A percentile compares a stretch with the other conserved stretches of the same genome.
These are phyloP conservation scores for Aplodontia rufa DNA, from an alignment of 2,113 vertebrate genomes.

Conservation along the genomic window DNA sequence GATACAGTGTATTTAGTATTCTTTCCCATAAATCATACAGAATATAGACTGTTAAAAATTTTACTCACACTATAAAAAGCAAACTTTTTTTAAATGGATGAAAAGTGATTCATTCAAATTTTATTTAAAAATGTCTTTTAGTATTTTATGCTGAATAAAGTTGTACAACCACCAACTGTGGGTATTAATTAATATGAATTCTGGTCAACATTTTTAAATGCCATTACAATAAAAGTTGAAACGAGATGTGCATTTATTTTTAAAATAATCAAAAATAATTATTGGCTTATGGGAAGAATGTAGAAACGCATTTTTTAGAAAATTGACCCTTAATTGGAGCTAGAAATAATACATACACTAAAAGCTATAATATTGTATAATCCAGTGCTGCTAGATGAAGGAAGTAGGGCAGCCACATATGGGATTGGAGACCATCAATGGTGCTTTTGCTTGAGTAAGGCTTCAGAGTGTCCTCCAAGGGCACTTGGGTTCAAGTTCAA, in stretches of 20 bases:
- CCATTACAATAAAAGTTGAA: slow-evolving; percentile 2
- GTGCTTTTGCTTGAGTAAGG: rapidly evolving
- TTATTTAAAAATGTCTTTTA: not conserved
- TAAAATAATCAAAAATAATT: not conserved
- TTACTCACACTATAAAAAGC: not conserved
- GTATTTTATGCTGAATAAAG: not conserved
- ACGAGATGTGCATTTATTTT: not conserved
- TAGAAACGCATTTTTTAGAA: not conserved
- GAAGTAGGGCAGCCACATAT: not conserved
- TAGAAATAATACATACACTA: not conserved
- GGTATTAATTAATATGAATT: not conserved
- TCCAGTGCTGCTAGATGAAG: not conserved
- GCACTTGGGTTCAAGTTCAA: not conserved
- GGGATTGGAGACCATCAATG: not conserved
- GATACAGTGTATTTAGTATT: not conserved
- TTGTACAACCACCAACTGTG: not conserved
- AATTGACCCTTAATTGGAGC: not conserved
- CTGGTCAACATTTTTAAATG: not conserved
- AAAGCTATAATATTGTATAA: not conserved
- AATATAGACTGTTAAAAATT: not conserved
- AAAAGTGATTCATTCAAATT: not conserved
- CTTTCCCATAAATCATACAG: not conserved
- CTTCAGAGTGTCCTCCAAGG: not conserved
- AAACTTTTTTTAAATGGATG: not conserved
- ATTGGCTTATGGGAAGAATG: not conserved